Percentiles rank a stretch among this genome's conserved stretches.
Evolutionary conservation across 2,888 invertebrate genomes (phyloP).

Genomic region (Autographa gamma): DNA sequence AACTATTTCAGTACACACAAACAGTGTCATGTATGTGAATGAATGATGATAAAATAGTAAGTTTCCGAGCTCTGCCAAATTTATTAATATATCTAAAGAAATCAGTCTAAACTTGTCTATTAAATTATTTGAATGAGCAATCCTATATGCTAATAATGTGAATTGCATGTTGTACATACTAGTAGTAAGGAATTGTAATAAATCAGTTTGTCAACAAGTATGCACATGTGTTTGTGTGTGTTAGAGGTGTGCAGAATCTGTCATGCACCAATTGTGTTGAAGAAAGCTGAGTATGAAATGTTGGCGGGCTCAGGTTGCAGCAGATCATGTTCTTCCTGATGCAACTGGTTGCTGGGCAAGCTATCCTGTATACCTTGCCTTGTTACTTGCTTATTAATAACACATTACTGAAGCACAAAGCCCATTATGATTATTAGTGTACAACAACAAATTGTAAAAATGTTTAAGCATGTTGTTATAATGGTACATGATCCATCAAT

Average conservation of each 20-base stretch:
- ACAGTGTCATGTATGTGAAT: not conserved
- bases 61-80: no score
- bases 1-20: not conserved
- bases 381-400: not conserved
- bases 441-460: no score
- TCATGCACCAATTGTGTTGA: slow-evolving; percentile 79
- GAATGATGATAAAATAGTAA: not conserved
- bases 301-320: slow-evolving; percentile 63
- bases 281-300: slow-evolving; percentile 75
- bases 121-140: no score
- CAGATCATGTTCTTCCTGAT: slow-evolving; percentile 71
- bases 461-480: no score
- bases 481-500: no score
- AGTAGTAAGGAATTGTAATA: slow-evolving; percentile 15
- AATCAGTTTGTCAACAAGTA: slow-evolving; percentile 35
- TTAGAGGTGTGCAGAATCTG: slow-evolving; percentile 53
- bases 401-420: not conserved
- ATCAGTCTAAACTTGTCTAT: no score
- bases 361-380: not conserved
- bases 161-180: not conserved
- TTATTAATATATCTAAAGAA: no score
- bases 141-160: not conserved
- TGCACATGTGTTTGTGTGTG: slow-evolving; percentile 29
- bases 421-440: not conserved
- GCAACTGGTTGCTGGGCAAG: slow-evolving; percentile 53